Percentiles rank a stretch among this genome's conserved stretches.
These are phyloP conservation scores for Sebastes schlegelii DNA, from an alignment of 2,113 vertebrate genomes.

Conservation along the genomic window DNA sequence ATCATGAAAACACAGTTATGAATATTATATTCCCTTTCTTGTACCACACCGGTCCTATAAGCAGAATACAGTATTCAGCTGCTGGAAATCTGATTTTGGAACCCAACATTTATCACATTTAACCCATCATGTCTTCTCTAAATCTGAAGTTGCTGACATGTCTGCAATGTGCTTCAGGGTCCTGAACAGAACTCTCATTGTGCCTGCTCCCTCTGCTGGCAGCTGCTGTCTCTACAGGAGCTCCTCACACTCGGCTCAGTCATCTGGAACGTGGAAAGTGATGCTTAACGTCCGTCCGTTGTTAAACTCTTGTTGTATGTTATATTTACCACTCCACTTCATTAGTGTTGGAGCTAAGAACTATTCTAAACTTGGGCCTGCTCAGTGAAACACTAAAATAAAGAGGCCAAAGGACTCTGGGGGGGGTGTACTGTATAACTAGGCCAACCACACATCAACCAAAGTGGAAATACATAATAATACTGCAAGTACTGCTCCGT, in stretches of 20 bases:
- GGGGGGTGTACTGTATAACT: not conserved
- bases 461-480: not conserved
- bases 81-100: not conserved
- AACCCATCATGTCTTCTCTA: conserved; percentile 24
- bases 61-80: not conserved
- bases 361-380: not conserved
- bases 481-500: not conserved
- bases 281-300: not conserved
- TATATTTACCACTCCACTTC: not conserved
- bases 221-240: conserved; percentile 33
- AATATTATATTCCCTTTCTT: too few relatives aligned
- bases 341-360: not conserved
- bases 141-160: conserved; percentile 53
- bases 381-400: conserved; percentile 5
- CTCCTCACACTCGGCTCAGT: conserved; percentile 33
- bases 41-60: not conserved
- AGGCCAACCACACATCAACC: not conserved
- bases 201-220: conserved; percentile 67
- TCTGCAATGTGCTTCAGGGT: not conserved
- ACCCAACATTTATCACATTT: not conserved
- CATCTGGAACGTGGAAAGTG: conserved; percentile 45
- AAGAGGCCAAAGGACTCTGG: not conserved
- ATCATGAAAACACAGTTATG: too few relatives aligned
- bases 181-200: conserved; percentile 73
- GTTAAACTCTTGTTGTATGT: not conserved